phyloP scores from a whole-genome alignment of 2,888 invertebrate genomes.

The Conistra vaccinii region DNA sequence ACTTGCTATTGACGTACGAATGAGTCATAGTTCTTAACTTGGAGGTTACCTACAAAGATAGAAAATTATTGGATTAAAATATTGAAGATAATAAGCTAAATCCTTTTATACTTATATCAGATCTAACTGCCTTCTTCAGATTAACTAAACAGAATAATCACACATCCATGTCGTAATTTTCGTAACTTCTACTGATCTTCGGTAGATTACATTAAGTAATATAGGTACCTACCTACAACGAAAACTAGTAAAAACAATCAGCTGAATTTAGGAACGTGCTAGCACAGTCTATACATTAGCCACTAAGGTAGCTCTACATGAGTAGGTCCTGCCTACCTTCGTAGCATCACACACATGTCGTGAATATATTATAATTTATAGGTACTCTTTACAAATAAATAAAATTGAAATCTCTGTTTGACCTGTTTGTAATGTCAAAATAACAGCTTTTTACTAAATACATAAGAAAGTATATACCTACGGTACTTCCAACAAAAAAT shows the following conservation, averaged over 20 bases:
- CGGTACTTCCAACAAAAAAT: too few relatives aligned
- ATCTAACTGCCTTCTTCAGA: neutral
- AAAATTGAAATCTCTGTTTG: too few relatives aligned
- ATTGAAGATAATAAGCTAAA: neutral
- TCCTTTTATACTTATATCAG: neutral
- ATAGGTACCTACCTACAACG: too few relatives aligned
- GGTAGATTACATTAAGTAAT: neutral
- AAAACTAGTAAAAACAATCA: neutral
- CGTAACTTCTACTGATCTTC: neutral
- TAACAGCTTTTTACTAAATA: too few relatives aligned
- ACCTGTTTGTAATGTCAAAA: too few relatives aligned
- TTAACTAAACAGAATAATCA: neutral
- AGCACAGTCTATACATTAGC: too few relatives aligned
- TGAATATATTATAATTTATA: too few relatives aligned
- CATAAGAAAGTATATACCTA: too few relatives aligned
- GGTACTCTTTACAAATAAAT: too few relatives aligned
- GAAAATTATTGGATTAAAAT: neutral
- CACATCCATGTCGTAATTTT: neutral
- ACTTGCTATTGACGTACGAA: conserved; percentile 22
- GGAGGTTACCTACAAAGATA: conserved; percentile 9
- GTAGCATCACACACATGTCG: too few relatives aligned
- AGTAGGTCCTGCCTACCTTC: too few relatives aligned
- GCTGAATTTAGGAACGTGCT: neutral
- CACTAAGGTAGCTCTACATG: too few relatives aligned
- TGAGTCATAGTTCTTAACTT: conserved; percentile 26